phyloP scores from a whole-genome alignment of 2,113 vertebrate genomes.

The Tachuris rubrigastra region DNA sequence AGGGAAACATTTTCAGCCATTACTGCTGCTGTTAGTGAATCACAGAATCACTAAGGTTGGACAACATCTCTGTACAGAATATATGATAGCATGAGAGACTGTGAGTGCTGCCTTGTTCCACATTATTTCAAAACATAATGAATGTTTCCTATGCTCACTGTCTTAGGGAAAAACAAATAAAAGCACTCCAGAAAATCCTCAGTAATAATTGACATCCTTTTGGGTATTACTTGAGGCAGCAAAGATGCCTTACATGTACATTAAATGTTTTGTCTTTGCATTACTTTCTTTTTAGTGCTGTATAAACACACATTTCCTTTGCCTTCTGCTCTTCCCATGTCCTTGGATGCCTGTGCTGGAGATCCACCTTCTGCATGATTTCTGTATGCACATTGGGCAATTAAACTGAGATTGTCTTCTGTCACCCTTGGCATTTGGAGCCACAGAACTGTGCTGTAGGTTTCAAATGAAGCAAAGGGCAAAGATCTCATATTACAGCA shows the following conservation, averaged over 20 bases:
- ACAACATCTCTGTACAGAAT: not conserved
- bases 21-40: not conserved
- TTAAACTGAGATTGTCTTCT: not conserved
- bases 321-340: not conserved
- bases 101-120: not conserved
- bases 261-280: not conserved
- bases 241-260: not conserved
- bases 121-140: not conserved
- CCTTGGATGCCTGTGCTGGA: not conserved
- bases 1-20: not conserved
- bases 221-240: not conserved
- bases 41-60: not conserved
- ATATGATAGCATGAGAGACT: fast-evolving
- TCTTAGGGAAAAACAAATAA: not conserved
- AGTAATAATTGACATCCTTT: not conserved
- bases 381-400: not conserved
- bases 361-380: not conserved
- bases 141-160: not conserved
- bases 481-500: not conserved
- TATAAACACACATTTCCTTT: not conserved
- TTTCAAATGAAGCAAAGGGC: not conserved
- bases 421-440: not conserved
- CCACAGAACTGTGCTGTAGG: not conserved
- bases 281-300: not conserved
- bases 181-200: not conserved